These are phyloP conservation scores for Aphelenchoides bicaudatus DNA, from an alignment of 2,888 invertebrate genomes.

Conservation along the genomic window DNA sequence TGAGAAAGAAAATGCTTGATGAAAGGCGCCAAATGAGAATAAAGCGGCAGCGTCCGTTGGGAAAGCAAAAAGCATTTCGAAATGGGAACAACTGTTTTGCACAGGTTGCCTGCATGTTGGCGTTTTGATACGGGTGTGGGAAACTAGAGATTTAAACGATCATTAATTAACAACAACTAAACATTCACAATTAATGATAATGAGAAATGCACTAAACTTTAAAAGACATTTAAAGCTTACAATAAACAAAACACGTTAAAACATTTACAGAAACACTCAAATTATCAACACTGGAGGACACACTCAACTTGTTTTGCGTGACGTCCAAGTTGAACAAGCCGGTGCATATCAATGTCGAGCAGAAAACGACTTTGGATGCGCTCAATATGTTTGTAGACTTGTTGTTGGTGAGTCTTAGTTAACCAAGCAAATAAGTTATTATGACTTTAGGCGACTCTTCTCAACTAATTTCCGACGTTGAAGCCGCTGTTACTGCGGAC, in stretches of 20 bases:
- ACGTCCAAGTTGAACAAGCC: slow-evolving; percentile 18
- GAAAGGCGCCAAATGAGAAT: too few relatives aligned
- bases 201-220: not conserved
- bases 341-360: slow-evolving; percentile 33
- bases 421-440: not conserved
- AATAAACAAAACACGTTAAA: slow-evolving; percentile 10
- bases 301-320: slow-evolving; percentile 30
- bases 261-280: slow-evolving; percentile 8
- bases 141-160: too few relatives aligned
- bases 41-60: too few relatives aligned
- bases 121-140: too few relatives aligned
- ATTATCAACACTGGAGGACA: slow-evolving; percentile 38
- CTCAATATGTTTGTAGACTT: slow-evolving; percentile 29
- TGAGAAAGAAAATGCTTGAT: too few relatives aligned
- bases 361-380: slow-evolving; percentile 31
- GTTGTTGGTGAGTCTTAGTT: not conserved
- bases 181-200: not conserved
- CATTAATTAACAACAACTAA: not conserved
- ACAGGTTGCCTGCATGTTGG: too few relatives aligned
- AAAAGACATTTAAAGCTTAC: not conserved
- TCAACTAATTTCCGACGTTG: not conserved
- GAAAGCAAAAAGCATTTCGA: too few relatives aligned
- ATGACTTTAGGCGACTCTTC: not conserved
- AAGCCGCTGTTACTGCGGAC: not conserved
- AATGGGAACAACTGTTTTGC: too few relatives aligned